Percentiles rank a stretch among this genome's conserved stretches.
These are phyloP conservation scores for Oscarella lobularis DNA, from an alignment of 37 sponge, comb jelly and placozoan genomes.

Conservation along the genomic window DNA sequence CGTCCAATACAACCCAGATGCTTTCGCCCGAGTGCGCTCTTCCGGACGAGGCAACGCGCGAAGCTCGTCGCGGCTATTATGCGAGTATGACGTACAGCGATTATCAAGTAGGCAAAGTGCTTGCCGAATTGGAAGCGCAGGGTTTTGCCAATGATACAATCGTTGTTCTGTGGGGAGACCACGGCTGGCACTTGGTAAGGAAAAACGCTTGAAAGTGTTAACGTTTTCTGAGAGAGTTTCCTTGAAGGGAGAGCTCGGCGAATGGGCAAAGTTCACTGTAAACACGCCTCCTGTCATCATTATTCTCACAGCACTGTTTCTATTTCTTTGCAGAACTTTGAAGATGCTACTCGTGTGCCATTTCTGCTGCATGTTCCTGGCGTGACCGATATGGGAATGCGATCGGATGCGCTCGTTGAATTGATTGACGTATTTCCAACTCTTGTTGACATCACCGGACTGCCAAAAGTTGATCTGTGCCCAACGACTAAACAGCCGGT, in stretches of 20 bases:
- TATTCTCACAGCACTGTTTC: too few species aligned
- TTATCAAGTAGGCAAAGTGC: conserved; percentile 19
- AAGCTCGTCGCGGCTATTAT: conserved; percentile 13
- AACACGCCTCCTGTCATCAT: too few species aligned
- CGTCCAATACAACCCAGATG: background rate
- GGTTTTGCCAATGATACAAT: conserved; percentile 25
- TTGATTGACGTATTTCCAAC: conserved; percentile 11
- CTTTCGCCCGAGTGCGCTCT: background rate
- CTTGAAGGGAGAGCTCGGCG: conserved; percentile 2
- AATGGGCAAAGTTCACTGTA: background rate
- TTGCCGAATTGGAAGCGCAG: conserved; percentile 9
- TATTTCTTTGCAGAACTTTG: conserved; percentile 4
- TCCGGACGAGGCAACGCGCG: background rate
- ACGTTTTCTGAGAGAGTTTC: too few species aligned
- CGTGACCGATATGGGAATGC: background rate
- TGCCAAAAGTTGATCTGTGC: background rate
- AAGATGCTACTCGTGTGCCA: conserved; percentile 8
- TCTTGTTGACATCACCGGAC: background rate
- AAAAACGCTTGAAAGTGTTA: too few species aligned
- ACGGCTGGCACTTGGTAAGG: conserved; percentile 29
- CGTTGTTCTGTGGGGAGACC: conserved; percentile 36
- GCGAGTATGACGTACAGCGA: conserved; percentile 26
- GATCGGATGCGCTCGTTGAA: background rate
- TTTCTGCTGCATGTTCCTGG: conserved; percentile 1
- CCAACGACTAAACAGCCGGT: too few species aligned